Evolutionary conservation across 2,797 vertebrate species (phyloP).

Genomic region (Ataeniobius toweri): DNA sequence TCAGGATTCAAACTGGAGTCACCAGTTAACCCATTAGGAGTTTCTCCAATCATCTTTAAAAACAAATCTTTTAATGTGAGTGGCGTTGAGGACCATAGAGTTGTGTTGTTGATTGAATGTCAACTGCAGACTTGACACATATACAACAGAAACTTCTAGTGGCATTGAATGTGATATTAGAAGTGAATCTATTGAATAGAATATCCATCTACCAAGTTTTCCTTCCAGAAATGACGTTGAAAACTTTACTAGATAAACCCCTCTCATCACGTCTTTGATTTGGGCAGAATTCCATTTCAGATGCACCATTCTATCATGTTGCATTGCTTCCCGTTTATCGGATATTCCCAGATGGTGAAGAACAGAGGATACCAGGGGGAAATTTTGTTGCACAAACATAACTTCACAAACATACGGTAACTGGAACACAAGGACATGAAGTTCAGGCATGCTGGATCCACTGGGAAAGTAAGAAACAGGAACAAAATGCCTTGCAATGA

Average conservation of each 20-base stretch:
- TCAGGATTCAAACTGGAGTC: background rate
- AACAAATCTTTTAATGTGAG: background rate
- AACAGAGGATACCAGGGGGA: slow-evolving; percentile 42
- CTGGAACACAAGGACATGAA: slow-evolving; percentile 44
- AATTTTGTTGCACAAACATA: slow-evolving; percentile 34
- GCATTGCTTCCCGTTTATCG: slow-evolving; percentile 67
- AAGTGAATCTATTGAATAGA: no score
- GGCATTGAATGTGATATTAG: background rate
- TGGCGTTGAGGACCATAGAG: background rate
- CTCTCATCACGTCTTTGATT: slow-evolving; percentile 34
- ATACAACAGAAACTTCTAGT: background rate
- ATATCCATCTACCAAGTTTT: no score
- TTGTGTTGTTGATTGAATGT: background rate
- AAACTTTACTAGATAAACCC: no score
- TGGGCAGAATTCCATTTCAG: slow-evolving; percentile 74
- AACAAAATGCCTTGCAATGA: slow-evolving; percentile 82
- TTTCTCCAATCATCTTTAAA: background rate
- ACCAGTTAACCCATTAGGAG: background rate
- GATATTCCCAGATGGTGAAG: slow-evolving; percentile 51
- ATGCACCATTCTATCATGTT: slow-evolving; percentile 63
- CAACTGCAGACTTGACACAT: background rate
- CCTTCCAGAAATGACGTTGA: no score
- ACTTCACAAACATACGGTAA: slow-evolving; percentile 37
- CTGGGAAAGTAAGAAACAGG: slow-evolving; percentile 78
- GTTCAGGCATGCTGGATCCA: slow-evolving; percentile 66